These are phyloP conservation scores for Nothobranchius furzeri DNA, from an alignment of 2,113 vertebrate species.

Conservation along the genomic window DNA sequence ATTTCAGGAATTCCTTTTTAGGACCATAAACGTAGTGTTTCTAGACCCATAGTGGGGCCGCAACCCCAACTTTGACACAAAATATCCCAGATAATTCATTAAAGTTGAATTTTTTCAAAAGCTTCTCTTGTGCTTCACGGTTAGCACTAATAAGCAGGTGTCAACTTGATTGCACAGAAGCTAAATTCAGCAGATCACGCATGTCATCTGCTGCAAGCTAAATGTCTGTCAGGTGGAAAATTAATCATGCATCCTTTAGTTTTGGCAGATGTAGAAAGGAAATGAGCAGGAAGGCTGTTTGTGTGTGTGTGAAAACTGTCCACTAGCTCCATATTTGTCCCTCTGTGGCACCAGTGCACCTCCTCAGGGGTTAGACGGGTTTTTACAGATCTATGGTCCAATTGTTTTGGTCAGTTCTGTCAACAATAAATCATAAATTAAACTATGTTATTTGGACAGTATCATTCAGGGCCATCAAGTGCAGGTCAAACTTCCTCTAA, in stretches of 20 bases:
- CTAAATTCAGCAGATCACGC: not conserved
- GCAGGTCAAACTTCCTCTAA: constrained; percentile 14
- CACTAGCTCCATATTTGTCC: constrained; percentile 19
- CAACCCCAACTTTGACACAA: no score
- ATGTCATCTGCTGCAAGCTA: not conserved
- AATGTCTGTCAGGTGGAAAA: constrained; percentile 8
- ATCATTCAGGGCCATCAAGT: constrained; percentile 1
- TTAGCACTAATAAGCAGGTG: not conserved
- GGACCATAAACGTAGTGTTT: no score
- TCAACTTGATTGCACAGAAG: not conserved
- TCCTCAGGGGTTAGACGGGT: constrained; percentile 34
- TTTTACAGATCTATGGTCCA: no score
- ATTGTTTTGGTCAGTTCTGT: no score
- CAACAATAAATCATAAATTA: no score
- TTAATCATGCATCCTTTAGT: not conserved
- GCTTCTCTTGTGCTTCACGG: not conserved
- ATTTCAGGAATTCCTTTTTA: no score
- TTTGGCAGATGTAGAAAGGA: constrained; percentile 15
- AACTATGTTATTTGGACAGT: no score
- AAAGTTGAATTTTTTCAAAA: not conserved
- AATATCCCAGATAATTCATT: no score
- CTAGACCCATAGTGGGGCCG: no score
- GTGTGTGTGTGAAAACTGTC: not conserved
- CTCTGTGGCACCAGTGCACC: constrained; percentile 14
- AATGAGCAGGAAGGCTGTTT: constrained; percentile 1